Percentiles rank a stretch among this genome's conserved stretches.
phyloP scores from a whole-genome alignment of 2,113 vertebrate genomes.

The Pseudois nayaur region DNA sequence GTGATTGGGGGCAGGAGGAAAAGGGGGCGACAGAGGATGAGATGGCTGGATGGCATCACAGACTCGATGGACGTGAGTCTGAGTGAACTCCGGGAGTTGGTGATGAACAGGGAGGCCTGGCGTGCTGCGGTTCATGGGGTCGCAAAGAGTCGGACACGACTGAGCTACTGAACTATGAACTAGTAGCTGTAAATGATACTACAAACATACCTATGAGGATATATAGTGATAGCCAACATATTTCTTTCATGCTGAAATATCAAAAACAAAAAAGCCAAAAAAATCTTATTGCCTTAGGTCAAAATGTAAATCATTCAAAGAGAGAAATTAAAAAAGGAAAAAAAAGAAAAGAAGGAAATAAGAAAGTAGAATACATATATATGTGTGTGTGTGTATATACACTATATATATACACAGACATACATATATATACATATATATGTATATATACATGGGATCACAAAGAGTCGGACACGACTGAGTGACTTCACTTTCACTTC shows the following conservation, averaged over 20 bases:
- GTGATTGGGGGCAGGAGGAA: no score
- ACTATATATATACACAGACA: not conserved
- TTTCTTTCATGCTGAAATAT: conserved; percentile 11
- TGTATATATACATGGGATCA: not conserved
- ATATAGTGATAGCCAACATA: not conserved
- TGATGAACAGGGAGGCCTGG: no score
- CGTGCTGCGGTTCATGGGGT: no score
- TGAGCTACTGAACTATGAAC: no score
- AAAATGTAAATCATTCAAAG: conserved; percentile 40
- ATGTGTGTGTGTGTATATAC: accelerated
- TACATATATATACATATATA: not conserved
- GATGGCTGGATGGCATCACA: no score
- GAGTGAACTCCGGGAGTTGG: no score
- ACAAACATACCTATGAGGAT: not conserved
- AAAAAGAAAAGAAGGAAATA: not conserved
- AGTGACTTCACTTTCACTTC: no score
- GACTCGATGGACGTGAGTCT: no score
- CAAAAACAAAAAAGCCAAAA: not conserved
- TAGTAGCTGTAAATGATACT: not conserved
- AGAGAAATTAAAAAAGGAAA: not conserved
- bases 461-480: no score
- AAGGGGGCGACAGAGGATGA: no score
- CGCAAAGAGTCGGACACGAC: no score
- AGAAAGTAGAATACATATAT: not conserved
- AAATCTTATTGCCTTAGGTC: not conserved